These are phyloP conservation scores for Alligator sinensis DNA, from an alignment of 2,113 vertebrate species.

Conservation along the genomic window DNA sequence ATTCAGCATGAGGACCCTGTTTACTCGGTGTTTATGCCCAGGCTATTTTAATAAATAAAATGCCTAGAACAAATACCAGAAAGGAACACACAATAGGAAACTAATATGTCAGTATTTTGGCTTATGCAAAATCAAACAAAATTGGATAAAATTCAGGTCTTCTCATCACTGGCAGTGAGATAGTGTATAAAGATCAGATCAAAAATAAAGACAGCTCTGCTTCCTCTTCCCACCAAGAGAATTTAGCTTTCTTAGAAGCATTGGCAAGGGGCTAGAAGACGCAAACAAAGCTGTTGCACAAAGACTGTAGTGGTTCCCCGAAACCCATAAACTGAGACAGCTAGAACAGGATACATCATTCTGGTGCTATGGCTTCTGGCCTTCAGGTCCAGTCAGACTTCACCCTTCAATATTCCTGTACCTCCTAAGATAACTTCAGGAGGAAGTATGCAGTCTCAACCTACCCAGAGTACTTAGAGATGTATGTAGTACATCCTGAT, in stretches of 20 bases:
- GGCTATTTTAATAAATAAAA: neutral
- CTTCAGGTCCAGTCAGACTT: neutral
- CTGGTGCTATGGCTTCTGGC: neutral
- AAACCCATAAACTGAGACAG: neutral
- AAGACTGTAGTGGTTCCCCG: neutral
- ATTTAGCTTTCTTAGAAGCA: neutral
- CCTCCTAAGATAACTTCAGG: neutral
- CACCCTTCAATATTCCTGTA: neutral
- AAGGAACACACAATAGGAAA: neutral
- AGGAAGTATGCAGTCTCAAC: neutral
- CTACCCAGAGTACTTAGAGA: neutral
- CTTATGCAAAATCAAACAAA: neutral
- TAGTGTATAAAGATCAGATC: neutral
- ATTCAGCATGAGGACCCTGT: neutral
- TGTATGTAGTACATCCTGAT: neutral
- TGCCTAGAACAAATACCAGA: neutral
- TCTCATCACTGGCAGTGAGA: neutral
- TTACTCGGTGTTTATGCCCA: neutral
- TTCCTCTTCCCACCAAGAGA: neutral
- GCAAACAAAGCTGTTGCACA: fast-evolving
- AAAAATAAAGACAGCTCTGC: neutral
- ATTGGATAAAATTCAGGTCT: neutral
- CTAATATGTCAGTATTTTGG: neutral
- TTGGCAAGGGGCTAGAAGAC: neutral
- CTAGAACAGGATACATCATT: neutral